These are phyloP conservation scores for Digitonthophagus gazella DNA, from an alignment of 2,888 invertebrate genomes.

Conservation along the genomic window DNA sequence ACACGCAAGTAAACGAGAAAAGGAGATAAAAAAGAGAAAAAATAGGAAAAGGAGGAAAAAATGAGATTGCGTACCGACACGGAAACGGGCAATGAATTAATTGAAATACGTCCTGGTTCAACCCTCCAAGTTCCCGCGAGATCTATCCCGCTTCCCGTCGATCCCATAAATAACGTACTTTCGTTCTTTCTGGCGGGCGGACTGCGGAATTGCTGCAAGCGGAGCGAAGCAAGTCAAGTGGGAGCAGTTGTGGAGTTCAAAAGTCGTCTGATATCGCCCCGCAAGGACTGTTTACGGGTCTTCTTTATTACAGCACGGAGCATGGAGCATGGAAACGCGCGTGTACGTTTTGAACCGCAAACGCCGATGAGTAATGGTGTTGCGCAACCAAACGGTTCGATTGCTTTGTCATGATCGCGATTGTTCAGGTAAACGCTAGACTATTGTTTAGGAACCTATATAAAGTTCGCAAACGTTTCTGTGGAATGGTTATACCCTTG, in stretches of 20 bases:
- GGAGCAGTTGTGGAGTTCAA: background rate
- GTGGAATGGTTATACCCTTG: no score
- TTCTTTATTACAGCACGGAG: background rate
- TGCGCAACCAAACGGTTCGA: background rate
- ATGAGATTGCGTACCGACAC: background rate
- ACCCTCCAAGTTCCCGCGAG: background rate
- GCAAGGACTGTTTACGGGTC: background rate
- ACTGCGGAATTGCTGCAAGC: background rate
- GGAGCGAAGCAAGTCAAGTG: background rate
- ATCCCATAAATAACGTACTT: background rate
- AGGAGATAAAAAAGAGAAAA: background rate
- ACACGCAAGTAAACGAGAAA: background rate
- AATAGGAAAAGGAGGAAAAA: no score
- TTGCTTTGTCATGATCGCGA: background rate
- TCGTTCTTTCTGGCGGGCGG: background rate
- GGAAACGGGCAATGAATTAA: background rate
- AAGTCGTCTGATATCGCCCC: background rate
- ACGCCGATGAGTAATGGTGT: background rate
- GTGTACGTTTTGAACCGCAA: background rate
- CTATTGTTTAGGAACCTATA: background rate
- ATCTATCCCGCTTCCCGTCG: background rate
- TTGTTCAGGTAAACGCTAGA: background rate
- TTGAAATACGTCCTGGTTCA: background rate
- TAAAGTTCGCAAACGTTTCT: no score
- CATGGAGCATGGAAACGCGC: background rate